Percentiles rank a stretch among this genome's conserved stretches.
These are phyloP conservation scores for Hirtodrosophila cameraria DNA, from an alignment of 2,888 invertebrate genomes.

Conservation along the genomic window DNA sequence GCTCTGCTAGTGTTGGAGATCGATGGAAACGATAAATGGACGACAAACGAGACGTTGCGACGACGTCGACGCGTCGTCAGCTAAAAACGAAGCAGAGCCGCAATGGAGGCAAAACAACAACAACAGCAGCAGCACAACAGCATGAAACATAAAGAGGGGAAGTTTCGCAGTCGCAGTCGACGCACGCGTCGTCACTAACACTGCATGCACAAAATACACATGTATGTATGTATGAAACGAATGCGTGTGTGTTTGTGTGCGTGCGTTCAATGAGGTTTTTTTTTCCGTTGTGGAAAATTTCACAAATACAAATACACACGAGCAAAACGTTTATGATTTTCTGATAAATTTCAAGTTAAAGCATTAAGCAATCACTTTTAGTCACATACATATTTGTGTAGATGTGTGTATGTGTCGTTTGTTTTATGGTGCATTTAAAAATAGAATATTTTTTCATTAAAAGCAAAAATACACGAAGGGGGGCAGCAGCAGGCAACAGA, in stretches of 20 bases:
- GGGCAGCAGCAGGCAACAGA: slow-evolving; percentile 5
- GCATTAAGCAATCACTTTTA: slow-evolving; percentile 63
- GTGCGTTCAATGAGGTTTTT: slow-evolving; percentile 48
- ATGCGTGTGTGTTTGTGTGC: slow-evolving; percentile 18
- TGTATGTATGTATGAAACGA: slow-evolving; percentile 11
- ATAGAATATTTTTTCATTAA: slow-evolving; percentile 71
- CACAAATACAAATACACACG: slow-evolving; percentile 55
- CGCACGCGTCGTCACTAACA: slow-evolving; percentile 34
- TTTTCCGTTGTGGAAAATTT: slow-evolving; percentile 75
- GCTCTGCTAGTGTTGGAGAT: slow-evolving; percentile 68
- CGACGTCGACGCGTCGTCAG: slow-evolving; percentile 65
- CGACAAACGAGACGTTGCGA: slow-evolving; percentile 48
- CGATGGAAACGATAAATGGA: slow-evolving; percentile 78
- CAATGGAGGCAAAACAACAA: slow-evolving; percentile 20
- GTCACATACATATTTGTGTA: slow-evolving; percentile 33
- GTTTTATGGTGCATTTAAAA: slow-evolving; percentile 65
- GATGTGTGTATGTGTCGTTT: slow-evolving; percentile 29
- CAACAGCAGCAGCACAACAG: slow-evolving; percentile 23
- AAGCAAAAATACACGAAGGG: slow-evolving; percentile 42
- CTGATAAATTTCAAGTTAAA: slow-evolving; percentile 73
- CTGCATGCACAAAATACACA: slow-evolving; percentile 45
- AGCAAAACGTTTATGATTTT: slow-evolving; percentile 45
- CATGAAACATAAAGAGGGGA: slow-evolving; percentile 76
- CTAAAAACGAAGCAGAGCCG: slow-evolving; percentile 41
- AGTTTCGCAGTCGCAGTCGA: slow-evolving; percentile 62